phyloP scores from a whole-genome alignment of 2,888 invertebrate genomes.

The Zonitis immaculata region DNA sequence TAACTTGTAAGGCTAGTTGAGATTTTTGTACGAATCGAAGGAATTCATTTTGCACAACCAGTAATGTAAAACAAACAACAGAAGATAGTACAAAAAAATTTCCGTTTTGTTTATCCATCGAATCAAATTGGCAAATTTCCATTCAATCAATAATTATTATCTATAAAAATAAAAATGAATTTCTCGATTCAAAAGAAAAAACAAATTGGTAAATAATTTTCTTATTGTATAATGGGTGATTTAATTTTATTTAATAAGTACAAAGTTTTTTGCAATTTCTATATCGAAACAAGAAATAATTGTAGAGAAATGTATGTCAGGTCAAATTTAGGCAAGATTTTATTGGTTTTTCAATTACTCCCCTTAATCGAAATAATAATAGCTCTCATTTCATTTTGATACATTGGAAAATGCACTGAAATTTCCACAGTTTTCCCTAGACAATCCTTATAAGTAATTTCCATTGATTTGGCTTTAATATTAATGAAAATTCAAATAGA shows the following conservation, averaged over 20 bases:
- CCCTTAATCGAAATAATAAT: no score
- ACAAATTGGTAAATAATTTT: neutral
- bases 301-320: conserved; percentile 28
- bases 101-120: neutral
- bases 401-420: conserved; percentile 24
- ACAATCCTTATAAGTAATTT: conserved; percentile 11
- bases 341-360: no score
- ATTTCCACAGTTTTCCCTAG: conserved; percentile 13
- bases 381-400: conserved; percentile 16
- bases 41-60: neutral
- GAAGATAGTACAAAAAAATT: neutral
- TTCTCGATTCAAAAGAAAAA: neutral
- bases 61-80: neutral
- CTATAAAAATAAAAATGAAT: neutral
- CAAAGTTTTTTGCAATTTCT: conserved; percentile 33
- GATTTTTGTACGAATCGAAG: conserved; percentile 9
- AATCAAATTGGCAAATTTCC: no score
- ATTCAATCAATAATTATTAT: no score
- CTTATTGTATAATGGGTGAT: conserved; percentile 25
- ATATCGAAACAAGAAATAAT: conserved; percentile 24
- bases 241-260: conserved; percentile 34
- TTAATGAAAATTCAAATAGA: neutral
- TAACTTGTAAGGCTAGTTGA: neutral
- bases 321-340: conserved; percentile 15
- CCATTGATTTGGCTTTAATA: neutral